Evolutionary conservation across 1,140 invertebrate species (phyloP), one percentile per base, ranked within the genome.

Genomic region (Drosophila tropicalis): DNA sequence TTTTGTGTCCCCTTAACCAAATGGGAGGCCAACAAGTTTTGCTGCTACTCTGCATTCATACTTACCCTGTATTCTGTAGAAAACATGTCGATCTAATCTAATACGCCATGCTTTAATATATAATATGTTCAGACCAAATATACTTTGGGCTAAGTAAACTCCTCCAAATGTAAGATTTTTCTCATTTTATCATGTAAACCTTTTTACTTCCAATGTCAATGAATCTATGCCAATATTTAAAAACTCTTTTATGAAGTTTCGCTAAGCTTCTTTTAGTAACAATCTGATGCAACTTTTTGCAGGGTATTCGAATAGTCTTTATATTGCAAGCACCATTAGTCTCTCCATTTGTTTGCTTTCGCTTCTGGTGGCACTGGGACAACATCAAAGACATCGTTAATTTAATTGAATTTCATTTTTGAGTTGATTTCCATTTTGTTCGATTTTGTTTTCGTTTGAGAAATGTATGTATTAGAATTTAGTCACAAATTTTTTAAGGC

Each of bases 361-460:
- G 19, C 10, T 51, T 51, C 19, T 51, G 44, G 44, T 51, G 3
- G 36, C 17, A 19, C 44, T 51, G 44, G 19, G 44, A 51, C 19
- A 51, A 51, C 44, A 51, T 51, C 44, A 51, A 51, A 80, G 71
- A 65, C 62, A 56, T 83, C 76, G 87, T 87, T 89, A 83, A 87
- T 77, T 87, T 80, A 87, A 89, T 87, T 73, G 66, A 89, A 72
- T 72, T 71, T 74, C 12, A 22, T 60, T 73, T 67, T 73, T 62
- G 22, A 60, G 61, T 54, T 55, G 19, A 15, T 12, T 41, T 29
- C n/a, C 17, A 74, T 41, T 40, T 76, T 67, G 29, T 51, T 62
- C 12, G 39, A 40, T 15, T 57, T 65, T 22, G 15, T 41, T 66
- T n/a, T 25, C 17, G 12, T 54, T 62, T 36, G 34, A 36, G 34